A percentile compares a stretch with the other conserved stretches of the same genome.
phyloP scores from a whole-genome alignment of 2,113 vertebrate genomes.

The Ranitomeya imitator region DNA sequence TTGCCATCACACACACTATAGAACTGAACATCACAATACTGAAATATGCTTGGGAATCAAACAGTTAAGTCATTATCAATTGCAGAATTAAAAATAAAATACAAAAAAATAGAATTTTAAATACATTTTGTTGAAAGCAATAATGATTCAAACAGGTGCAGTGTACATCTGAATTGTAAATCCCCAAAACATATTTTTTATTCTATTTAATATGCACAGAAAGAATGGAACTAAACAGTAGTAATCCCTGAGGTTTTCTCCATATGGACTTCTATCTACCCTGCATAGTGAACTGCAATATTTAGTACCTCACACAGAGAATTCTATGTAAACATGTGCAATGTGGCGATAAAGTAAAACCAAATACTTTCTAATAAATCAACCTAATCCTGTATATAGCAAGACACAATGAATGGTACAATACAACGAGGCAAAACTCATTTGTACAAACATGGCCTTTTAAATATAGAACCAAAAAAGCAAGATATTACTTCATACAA shows the following conservation, averaged over 20 bases:
- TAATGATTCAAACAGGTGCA: slow-evolving; percentile 16
- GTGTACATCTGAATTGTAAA: slow-evolving; percentile 3
- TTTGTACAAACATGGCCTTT: slow-evolving; percentile 4
- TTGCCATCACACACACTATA: too few species aligned
- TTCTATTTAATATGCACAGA: slow-evolving; percentile 32
- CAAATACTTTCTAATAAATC: slow-evolving; percentile 18
- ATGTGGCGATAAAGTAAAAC: slow-evolving; percentile 27
- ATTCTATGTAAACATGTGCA: slow-evolving; percentile 33
- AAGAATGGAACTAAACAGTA: not conserved
- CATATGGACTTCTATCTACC: slow-evolving; percentile 10
- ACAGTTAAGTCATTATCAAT: not conserved
- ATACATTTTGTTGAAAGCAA: not conserved
- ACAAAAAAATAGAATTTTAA: not conserved
- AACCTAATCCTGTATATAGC: slow-evolving; percentile 19
- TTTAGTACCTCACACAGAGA: slow-evolving; percentile 21
- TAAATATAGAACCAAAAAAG: not conserved
- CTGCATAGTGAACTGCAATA: slow-evolving; percentile 1
- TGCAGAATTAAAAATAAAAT: not conserved
- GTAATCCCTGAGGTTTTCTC: slow-evolving; percentile 29
- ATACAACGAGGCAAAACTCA: not conserved
- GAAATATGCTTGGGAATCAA: not conserved
- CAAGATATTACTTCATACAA: not conserved
- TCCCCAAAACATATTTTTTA: not conserved
- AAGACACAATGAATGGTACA: not conserved
- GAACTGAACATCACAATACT: not conserved